Evolutionary conservation across 1,140 invertebrate species (phyloP).

Genomic region (Holotrichia oblita): DNA sequence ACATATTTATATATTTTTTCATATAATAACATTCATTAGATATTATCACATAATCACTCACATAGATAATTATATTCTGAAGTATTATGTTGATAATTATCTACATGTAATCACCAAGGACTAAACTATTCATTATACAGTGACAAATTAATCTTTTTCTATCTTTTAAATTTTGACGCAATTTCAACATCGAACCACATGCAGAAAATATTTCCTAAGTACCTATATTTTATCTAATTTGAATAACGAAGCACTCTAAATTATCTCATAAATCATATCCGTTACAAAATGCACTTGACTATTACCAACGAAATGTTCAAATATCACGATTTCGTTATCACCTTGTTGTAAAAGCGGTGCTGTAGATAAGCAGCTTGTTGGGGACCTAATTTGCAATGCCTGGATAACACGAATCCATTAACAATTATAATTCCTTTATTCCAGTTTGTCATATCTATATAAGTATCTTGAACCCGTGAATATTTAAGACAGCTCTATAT

Average conservation of each 20-base stretch:
- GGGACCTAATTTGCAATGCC: constrained; percentile 68
- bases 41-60: too few relatives aligned
- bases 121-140: too few relatives aligned
- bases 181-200: too few relatives aligned
- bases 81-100: too few relatives aligned
- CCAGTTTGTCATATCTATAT: constrained; percentile 63
- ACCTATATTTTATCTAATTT: background rate
- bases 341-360: constrained; percentile 65
- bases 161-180: too few relatives aligned
- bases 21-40: too few relatives aligned
- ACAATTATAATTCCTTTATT: constrained; percentile 69
- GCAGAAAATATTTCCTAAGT: too few relatives aligned
- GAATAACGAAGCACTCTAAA: background rate
- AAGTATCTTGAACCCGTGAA: constrained; percentile 54
- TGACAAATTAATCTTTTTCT: too few relatives aligned
- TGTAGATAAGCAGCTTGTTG: constrained; percentile 68
- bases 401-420: constrained; percentile 72
- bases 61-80: too few relatives aligned
- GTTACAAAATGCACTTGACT: constrained; percentile 49
- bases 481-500: constrained; percentile 42
- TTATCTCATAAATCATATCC: constrained; percentile 50
- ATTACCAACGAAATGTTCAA: constrained; percentile 57
- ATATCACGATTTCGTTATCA: constrained; percentile 62
- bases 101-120: too few relatives aligned
- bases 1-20: too few relatives aligned